phyloP scores from a whole-genome alignment of 2,888 invertebrate species.

The Corythucha ciliata region DNA sequence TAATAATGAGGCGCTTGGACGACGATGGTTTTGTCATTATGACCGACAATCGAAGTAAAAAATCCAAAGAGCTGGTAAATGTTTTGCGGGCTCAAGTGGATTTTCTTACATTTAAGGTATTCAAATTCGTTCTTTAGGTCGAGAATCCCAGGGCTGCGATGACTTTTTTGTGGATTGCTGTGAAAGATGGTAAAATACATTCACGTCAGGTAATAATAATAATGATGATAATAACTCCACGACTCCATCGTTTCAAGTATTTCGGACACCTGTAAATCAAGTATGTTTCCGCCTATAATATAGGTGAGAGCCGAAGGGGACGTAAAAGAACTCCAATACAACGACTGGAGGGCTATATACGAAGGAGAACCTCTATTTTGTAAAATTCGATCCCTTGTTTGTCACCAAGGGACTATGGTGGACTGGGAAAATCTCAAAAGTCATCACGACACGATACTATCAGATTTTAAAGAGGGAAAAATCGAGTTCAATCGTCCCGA shows the following conservation, averaged over 20 bases:
- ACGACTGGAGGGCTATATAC: constrained; percentile 41
- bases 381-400: constrained; percentile 45
- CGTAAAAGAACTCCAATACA: constrained; percentile 39
- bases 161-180: constrained; percentile 43
- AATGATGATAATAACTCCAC: too few relatives aligned
- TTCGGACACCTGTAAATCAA: constrained; percentile 2
- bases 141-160: constrained; percentile 43
- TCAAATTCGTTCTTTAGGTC: constrained; percentile 39
- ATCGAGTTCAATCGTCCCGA: constrained; percentile 43
- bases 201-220: constrained; percentile 40
- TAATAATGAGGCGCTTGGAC: constrained; percentile 43
- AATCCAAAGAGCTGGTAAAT: constrained; percentile 44
- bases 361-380: constrained; percentile 43
- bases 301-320: constrained; percentile 45
- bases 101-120: constrained; percentile 1
- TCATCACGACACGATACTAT: constrained; percentile 42
- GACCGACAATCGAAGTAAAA: constrained; percentile 44
- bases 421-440: constrained; percentile 44
- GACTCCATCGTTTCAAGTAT: too few relatives aligned
- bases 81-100: too few relatives aligned
- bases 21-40: constrained; percentile 45
- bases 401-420: constrained; percentile 42
- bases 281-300: too few relatives aligned
- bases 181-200: constrained; percentile 34
- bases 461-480: constrained; percentile 39